These are phyloP conservation scores for Tachina grossa DNA, from an alignment of 2,888 invertebrate species.

Conservation along the genomic window DNA sequence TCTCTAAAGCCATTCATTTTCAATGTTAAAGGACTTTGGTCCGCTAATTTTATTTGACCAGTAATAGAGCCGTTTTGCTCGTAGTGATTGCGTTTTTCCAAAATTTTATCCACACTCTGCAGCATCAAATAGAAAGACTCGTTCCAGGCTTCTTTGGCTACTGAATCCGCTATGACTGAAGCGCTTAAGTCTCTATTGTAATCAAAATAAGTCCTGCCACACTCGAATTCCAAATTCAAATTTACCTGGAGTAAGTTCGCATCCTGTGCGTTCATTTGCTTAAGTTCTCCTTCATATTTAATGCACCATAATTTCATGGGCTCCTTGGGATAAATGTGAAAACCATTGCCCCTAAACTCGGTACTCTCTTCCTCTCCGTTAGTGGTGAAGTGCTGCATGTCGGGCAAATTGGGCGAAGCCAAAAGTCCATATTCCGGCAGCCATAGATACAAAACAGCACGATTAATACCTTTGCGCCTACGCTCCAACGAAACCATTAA, in stretches of 20 bases:
- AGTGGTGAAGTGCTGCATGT: constrained; percentile 86
- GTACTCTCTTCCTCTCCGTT: constrained; percentile 82
- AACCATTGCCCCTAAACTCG: constrained; percentile 87
- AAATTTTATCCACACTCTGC: constrained; percentile 85
- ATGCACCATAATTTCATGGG: constrained; percentile 91
- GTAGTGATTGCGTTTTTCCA: constrained; percentile 88
- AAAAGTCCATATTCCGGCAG: constrained; percentile 88
- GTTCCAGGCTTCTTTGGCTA: constrained; percentile 90
- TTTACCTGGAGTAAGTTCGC: constrained; percentile 84
- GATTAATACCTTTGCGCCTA: constrained; percentile 86
- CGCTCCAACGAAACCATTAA: constrained; percentile 87
- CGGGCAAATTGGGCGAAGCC: constrained; percentile 87
- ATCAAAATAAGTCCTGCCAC: constrained; percentile 87
- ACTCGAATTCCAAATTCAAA: constrained; percentile 86
- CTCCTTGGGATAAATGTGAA: constrained; percentile 86
- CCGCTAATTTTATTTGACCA: constrained; percentile 85
- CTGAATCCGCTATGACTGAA: constrained; percentile 87
- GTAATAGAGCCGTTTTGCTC: constrained; percentile 89
- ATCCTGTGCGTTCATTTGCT: constrained; percentile 75
- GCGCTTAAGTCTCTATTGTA: constrained; percentile 89
- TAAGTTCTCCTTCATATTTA: constrained; percentile 87
- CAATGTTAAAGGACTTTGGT: constrained; percentile 83
- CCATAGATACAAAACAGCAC: constrained; percentile 87
- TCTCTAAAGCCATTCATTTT: constrained; percentile 89
- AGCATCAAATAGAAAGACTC: constrained; percentile 86